Evolutionary conservation across 2,113 vertebrate genomes (phyloP).

Genomic region (Piaya cayana): DNA sequence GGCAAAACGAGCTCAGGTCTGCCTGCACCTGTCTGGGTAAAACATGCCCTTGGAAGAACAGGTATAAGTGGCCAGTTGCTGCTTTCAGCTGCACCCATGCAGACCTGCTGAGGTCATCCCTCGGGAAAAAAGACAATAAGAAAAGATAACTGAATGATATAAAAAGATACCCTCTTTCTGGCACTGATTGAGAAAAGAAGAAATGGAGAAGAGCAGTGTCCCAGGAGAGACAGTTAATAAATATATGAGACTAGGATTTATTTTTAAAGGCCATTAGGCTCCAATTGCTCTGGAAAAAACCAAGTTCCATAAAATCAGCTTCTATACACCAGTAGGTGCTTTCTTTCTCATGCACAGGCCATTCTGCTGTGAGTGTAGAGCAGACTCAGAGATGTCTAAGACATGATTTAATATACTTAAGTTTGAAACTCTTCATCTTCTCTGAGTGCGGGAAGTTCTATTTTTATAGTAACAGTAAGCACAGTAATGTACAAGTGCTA

Average conservation of each 20-base stretch:
- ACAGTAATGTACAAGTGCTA: neutral
- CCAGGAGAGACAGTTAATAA: neutral
- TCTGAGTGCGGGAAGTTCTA: neutral
- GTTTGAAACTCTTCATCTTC: slow-evolving; percentile 18
- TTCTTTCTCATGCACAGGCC: neutral
- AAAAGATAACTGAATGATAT: neutral
- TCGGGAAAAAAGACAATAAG: neutral
- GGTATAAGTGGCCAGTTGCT: neutral
- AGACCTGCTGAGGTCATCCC: neutral
- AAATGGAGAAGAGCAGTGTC: neutral
- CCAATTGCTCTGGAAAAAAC: slow-evolving; percentile 21
- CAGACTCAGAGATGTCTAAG: slow-evolving; percentile 33
- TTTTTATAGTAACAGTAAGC: slow-evolving; percentile 43
- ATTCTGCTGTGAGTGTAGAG: neutral
- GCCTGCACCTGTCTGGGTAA: neutral
- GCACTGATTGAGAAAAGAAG: neutral
- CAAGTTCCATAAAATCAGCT: neutral
- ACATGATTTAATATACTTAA: slow-evolving; percentile 29
- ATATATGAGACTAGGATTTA: neutral
- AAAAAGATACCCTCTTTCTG: neutral
- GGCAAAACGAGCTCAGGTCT: slow-evolving; percentile 11
- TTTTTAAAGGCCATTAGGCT: slow-evolving; percentile 42
- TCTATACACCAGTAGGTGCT: neutral
- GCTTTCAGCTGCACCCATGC: neutral
- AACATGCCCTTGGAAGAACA: neutral